These are phyloP conservation scores for Lasaia peninsularis DNA, from an alignment of 1,140 invertebrate species.

Conservation along the genomic window DNA sequence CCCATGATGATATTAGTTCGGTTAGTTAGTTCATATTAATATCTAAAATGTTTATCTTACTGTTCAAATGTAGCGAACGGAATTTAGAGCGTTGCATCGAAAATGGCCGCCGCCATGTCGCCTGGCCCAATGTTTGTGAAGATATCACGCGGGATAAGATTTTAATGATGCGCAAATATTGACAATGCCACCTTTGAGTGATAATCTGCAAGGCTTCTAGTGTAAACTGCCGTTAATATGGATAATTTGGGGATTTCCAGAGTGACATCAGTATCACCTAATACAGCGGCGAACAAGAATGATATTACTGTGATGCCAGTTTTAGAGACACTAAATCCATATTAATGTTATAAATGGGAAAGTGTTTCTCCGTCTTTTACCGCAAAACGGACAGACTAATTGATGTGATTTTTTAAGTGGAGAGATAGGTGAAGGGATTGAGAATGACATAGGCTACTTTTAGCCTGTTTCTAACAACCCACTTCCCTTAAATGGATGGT, in stretches of 20 bases:
- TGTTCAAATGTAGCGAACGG: background rate
- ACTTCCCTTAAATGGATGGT: no score
- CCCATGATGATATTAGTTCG: no score
- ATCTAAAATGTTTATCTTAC: background rate
- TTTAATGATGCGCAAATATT: background rate
- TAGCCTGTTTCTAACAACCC: no score
- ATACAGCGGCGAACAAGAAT: background rate
- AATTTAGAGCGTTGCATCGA: conserved; percentile 6
- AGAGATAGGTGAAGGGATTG: no score
- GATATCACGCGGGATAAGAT: background rate
- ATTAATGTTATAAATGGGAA: no score
- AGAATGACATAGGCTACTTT: no score
- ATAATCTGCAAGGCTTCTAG: background rate
- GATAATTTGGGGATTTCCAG: background rate
- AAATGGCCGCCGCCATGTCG: background rate
- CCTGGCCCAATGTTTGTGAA: background rate
- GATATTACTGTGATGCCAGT: background rate
- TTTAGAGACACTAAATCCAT: no score
- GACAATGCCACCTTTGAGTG: background rate
- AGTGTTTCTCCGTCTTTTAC: no score
- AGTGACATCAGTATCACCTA: background rate
- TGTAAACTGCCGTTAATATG: background rate
- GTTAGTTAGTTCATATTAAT: no score
- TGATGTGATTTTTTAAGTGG: no score
- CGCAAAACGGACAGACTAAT: no score